Percentiles rank a stretch among this genome's conserved stretches.
Conservation (phyloP, 2,888 invertebrate genomes). For the Caenorhabditis sp. region DNA sequence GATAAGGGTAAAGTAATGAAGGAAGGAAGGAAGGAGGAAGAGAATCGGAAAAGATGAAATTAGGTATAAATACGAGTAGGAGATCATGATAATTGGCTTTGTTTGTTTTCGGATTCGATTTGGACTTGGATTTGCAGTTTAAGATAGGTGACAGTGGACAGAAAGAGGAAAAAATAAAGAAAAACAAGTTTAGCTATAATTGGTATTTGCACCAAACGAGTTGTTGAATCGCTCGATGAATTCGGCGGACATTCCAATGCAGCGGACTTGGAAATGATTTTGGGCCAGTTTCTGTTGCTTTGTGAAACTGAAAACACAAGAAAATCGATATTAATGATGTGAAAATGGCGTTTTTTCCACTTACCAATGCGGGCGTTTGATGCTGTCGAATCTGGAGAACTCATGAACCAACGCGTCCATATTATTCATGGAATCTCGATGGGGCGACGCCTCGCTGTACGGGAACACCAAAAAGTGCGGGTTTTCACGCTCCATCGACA, state of each 20-base stretch:
- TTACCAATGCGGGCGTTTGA: conserved; percentile 71
- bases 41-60: too few species aligned
- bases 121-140: background rate
- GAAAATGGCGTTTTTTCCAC: background rate
- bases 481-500: conserved; percentile 76
- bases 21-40: background rate
- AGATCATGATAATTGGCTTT: background rate
- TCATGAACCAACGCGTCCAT: conserved; percentile 69
- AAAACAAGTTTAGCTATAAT: conserved; percentile 36
- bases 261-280: conserved; percentile 74
- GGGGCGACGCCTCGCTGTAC: conserved; percentile 68
- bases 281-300: conserved; percentile 64
- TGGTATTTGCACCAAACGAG: conserved; percentile 68
- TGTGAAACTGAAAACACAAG: conserved; percentile 29
- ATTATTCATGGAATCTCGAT: conserved; percentile 70
- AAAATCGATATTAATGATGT: background rate
- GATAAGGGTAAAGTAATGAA: too few species aligned
- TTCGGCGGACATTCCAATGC: conserved; percentile 75
- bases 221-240: conserved; percentile 73
- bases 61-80: background rate
- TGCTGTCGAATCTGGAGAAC: conserved; percentile 69
- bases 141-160: conserved; percentile 4
- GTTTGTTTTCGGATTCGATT: conserved; percentile 12
- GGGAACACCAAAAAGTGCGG: conserved; percentile 71
- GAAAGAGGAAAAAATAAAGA: background rate